These are phyloP conservation scores for Drosophila trapezifrons DNA, from an alignment of 1,140 invertebrate genomes.

Conservation along the genomic window DNA sequence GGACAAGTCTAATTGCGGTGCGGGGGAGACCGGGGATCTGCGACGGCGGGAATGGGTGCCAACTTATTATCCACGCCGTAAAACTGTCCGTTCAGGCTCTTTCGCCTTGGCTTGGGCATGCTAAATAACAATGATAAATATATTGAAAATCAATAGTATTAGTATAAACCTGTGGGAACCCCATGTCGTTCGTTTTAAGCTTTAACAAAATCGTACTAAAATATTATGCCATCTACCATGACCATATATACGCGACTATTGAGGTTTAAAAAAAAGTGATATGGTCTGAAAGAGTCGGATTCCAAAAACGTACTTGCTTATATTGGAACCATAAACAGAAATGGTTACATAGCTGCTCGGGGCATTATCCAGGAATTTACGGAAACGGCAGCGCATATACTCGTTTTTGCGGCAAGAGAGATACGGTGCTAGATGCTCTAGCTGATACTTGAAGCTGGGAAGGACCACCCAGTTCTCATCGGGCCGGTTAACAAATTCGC, in stretches of 20 bases:
- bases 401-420: constrained; percentile 42
- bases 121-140: constrained; percentile 5
- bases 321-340: constrained; percentile 9
- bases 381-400: constrained; percentile 58
- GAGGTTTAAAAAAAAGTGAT: not conserved
- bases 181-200: too few species aligned
- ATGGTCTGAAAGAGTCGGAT: too few species aligned
- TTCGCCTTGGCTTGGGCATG: constrained; percentile 62
- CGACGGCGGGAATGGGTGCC: constrained; percentile 57
- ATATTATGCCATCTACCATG: too few species aligned
- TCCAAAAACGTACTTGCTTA: constrained; percentile 22
- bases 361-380: constrained; percentile 59
- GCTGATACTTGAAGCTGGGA: constrained; percentile 55
- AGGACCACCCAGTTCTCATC: constrained; percentile 58
- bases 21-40: constrained; percentile 36
- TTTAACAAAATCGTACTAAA: not conserved
- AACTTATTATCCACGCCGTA: constrained; percentile 72
- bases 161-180: too few species aligned
- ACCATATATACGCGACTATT: too few species aligned
- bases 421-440: constrained; percentile 56
- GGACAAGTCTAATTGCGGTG: not conserved
- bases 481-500: constrained; percentile 44
- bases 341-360: constrained; percentile 56
- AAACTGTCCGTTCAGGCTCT: constrained; percentile 66
- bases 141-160: not conserved